phyloP scores from a whole-genome alignment of 2,113 vertebrate species.

The Epinephelus moara region DNA sequence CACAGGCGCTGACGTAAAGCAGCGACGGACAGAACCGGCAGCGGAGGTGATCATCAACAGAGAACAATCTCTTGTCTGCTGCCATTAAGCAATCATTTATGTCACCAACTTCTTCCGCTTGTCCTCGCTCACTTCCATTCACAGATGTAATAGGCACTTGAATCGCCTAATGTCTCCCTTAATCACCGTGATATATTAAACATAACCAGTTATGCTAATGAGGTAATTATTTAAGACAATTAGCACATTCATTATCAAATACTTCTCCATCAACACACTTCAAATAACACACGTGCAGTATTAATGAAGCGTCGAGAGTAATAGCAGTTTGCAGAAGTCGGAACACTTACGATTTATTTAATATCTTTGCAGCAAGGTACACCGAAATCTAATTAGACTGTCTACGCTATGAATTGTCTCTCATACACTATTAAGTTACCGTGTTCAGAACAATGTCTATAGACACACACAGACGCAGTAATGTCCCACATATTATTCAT shows the following conservation, averaged over 20 bases:
- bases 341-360: conserved; percentile 12
- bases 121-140: conserved; percentile 36
- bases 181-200: conserved; percentile 36
- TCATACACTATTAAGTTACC: not conserved
- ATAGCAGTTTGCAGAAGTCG: conserved; percentile 14
- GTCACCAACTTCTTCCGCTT: not conserved
- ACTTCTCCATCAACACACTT: conserved; percentile 1
- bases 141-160: conserved; percentile 39
- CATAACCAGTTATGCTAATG: conserved; percentile 13
- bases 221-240: conserved; percentile 42
- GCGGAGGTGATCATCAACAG: not conserved
- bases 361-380: not conserved
- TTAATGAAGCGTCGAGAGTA: conserved; percentile 20
- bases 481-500: not conserved
- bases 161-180: conserved; percentile 10
- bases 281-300: conserved; percentile 5
- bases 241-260: conserved; percentile 33
- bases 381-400: conserved; percentile 27
- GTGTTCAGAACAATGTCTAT: not conserved
- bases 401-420: conserved; percentile 4
- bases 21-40: conserved; percentile 9
- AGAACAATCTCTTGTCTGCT: conserved; percentile 2
- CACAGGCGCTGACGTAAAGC: conserved; percentile 3
- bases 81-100: conserved; percentile 13
- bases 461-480: not conserved